These are phyloP conservation scores for Temnothorax unifasciatus DNA, from an alignment of 2,888 invertebrate genomes.

Conservation along the genomic window DNA sequence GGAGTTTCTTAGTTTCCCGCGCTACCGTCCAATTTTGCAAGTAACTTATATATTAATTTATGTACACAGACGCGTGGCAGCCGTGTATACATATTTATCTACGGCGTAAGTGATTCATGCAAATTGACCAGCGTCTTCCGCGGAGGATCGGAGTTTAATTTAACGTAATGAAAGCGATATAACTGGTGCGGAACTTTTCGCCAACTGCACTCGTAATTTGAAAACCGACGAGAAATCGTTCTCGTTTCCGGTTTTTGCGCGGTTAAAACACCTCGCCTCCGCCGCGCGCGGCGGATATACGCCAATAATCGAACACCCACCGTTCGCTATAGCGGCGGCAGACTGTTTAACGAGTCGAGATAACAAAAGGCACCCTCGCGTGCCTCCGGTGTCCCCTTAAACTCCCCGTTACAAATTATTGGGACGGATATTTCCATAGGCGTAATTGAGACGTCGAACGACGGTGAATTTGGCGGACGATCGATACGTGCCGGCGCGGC, in stretches of 20 bases:
- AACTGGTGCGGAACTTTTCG: not conserved
- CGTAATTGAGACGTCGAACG: conserved; percentile 51
- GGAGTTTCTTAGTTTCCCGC: conserved; percentile 39
- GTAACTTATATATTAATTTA: conserved; percentile 49
- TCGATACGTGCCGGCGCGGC: conserved; percentile 34
- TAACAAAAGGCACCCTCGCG: conserved; percentile 23
- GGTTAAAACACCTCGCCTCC: not conserved
- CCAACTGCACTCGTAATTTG: not conserved
- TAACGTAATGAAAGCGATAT: not conserved
- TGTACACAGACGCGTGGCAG: not conserved
- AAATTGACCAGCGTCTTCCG: not conserved
- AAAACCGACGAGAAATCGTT: not conserved
- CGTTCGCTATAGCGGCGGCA: not conserved
- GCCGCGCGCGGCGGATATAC: not conserved
- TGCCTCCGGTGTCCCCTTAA: not conserved
- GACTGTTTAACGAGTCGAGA: conserved; percentile 9
- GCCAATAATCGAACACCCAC: not conserved
- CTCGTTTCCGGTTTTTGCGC: not conserved
- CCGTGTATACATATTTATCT: not conserved
- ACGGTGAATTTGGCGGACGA: conserved; percentile 30
- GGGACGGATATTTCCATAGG: conserved; percentile 47
- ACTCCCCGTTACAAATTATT: conserved; percentile 38
- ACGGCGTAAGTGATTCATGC: not conserved
- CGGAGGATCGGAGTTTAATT: not conserved
- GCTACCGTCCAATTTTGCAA: conserved; percentile 28